Evolutionary conservation across 1,140 invertebrate genomes (phyloP).

Genomic region (Brachystomella parvula): DNA sequence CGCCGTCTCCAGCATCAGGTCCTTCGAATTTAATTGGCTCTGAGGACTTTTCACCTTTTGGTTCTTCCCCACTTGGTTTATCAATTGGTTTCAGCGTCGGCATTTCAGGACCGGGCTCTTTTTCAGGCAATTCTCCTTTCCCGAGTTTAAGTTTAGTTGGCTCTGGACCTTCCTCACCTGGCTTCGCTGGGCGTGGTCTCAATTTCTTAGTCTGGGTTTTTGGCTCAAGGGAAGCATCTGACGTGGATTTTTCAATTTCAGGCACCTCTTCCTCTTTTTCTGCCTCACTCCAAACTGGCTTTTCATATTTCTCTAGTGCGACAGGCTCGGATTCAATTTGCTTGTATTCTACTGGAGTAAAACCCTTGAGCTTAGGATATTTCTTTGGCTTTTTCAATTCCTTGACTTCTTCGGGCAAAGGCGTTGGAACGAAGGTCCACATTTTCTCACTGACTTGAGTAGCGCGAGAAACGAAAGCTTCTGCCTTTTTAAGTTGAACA

Average conservation of each 20-base stretch:
- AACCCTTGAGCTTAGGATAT: neutral
- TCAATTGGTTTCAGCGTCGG: conserved; percentile 10
- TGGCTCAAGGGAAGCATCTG: neutral
- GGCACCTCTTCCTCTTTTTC: neutral
- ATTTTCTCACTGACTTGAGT: neutral
- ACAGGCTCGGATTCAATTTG: conserved; percentile 4
- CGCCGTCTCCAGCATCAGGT: neutral
- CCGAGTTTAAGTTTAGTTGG: neutral
- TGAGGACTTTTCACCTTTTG: neutral
- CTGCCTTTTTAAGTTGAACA: neutral
- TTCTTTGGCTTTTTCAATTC: neutral
- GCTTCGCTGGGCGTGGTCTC: neutral
- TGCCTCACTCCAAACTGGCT: conserved; percentile 2
- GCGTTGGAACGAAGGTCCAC: neutral
- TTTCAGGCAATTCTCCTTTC: conserved; percentile 6
- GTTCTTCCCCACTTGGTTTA: neutral
- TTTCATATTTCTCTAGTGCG: conserved; percentile 9
- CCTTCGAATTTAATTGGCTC: neutral
- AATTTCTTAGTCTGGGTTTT: neutral
- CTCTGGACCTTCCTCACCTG: neutral
- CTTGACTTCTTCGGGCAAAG: neutral
- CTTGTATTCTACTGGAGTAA: conserved; percentile 11
- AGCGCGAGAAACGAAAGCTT: neutral
- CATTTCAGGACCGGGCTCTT: neutral
- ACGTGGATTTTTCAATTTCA: neutral